phyloP scores from a whole-genome alignment of 2,113 vertebrate species.

The Caranx melampygus region DNA sequence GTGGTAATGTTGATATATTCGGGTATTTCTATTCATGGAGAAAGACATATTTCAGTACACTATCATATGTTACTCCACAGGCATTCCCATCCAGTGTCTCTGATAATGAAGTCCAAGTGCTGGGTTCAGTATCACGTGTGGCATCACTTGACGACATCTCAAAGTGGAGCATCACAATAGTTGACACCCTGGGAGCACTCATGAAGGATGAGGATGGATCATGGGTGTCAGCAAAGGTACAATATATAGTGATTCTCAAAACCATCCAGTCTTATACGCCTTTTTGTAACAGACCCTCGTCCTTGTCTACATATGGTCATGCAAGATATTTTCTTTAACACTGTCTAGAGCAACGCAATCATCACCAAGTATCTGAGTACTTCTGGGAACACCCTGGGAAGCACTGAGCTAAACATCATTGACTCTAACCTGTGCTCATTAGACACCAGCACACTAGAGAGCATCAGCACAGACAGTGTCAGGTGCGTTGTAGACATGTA shows the following conservation, averaged over 20 bases:
- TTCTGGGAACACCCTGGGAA: slow-evolving; percentile 69
- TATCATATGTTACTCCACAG: slow-evolving; percentile 22
- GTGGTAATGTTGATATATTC: neutral
- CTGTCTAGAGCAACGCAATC: slow-evolving; percentile 74
- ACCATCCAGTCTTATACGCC: neutral
- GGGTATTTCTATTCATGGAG: neutral
- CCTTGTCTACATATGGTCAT: neutral
- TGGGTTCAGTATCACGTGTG: slow-evolving; percentile 67
- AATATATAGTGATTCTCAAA: neutral
- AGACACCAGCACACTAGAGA: slow-evolving; percentile 30
- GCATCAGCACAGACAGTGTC: slow-evolving; percentile 55
- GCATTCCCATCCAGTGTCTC: slow-evolving; percentile 61
- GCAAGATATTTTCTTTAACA: slow-evolving; percentile 1
- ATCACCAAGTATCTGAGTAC: slow-evolving; percentile 75
- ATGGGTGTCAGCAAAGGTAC: slow-evolving; percentile 72
- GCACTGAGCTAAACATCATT: slow-evolving; percentile 70
- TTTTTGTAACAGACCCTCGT: neutral
- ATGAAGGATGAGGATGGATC: slow-evolving; percentile 63
- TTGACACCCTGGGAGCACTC: slow-evolving; percentile 71
- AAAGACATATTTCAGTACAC: neutral
- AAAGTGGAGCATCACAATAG: slow-evolving; percentile 70
- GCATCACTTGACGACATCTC: slow-evolving; percentile 72
- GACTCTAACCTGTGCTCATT: slow-evolving; percentile 81
- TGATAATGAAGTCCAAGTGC: slow-evolving; percentile 57
- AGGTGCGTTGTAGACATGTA: slow-evolving; percentile 34